Evolutionary conservation across 1,140 invertebrate genomes (phyloP), one percentile per base, ranked within the genome.

Genomic region (Myzus persicae): DNA sequence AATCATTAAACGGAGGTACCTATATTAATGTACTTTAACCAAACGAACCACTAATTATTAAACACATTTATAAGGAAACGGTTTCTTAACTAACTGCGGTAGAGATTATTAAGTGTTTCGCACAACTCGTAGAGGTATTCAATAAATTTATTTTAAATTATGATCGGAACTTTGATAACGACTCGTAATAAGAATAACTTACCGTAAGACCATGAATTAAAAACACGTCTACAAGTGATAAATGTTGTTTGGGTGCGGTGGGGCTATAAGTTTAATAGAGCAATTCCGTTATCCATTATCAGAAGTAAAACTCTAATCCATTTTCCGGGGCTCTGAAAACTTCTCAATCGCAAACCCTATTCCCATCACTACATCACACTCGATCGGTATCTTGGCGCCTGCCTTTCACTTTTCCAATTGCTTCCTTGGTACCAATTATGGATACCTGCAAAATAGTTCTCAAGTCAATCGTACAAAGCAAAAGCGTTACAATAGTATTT

Each of bases 241-340:
- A 85, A 85, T 42, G 26, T 31, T 31, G 38, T 44, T 85, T 9
- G 42, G 18, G 26, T 85, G 24, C 18, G 31, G 26, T 7, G 1
- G 5, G 24, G 59, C 14, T 85, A 85, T 44, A 42, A 44, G 42
- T 85, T 85, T 44, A 85, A 44, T 85, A 85, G 40, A 85, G 40
- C 84, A 31, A 85, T 85, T 85, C 84, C 84, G 26, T 44, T 46
- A 44, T 85, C 42, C 42, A 85, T 85, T 85, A 85, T 85, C 42
- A 46, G 42, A 85, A 31, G 38, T n/a, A 44, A n/a, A 85, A 85
- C 84, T 85, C 11, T 85, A 40, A 85, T 85, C 42, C 42, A 85
- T 44, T 85, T 85, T 85, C 42, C 4, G 26, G 9, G 14, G 26
- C 11, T 31, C 84, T 31, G 26, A 44, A 85, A 44, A 85, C 84